Evolutionary conservation across 2,797 vertebrate genomes (phyloP).

Genomic region (Protosalanx chinensis): DNA sequence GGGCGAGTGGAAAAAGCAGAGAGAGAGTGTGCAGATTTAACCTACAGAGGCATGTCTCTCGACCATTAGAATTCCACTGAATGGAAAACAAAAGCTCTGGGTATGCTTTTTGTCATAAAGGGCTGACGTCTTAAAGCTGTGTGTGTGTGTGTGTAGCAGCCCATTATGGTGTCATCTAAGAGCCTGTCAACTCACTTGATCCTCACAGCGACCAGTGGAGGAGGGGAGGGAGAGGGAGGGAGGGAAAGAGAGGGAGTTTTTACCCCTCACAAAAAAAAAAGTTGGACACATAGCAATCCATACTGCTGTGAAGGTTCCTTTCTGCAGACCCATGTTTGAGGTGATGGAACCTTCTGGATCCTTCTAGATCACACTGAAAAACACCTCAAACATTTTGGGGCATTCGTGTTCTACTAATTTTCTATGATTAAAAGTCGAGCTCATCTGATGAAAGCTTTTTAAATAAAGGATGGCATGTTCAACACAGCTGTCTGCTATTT

Average conservation of each 20-base stretch:
- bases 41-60: background rate
- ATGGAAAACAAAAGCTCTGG: background rate
- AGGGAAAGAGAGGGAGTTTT: no score
- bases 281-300: background rate
- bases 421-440: background rate
- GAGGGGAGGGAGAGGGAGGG: background rate
- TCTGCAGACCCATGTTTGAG: no score
- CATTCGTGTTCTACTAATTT: no score
- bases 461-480: background rate
- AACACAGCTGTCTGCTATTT: background rate
- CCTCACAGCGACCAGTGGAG: background rate
- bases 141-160: no score
- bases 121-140: no score
- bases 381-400: no score
- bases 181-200: background rate
- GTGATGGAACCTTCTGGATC: no score
- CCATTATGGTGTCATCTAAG: slow-evolving; percentile 1
- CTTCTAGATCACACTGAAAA: no score
- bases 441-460: background rate
- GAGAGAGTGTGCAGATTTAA: background rate
- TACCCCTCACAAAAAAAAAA: background rate
- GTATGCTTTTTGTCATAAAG: no score
- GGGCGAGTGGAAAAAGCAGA: background rate
- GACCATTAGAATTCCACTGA: background rate
- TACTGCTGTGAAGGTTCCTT: no score